Conservation (phyloP, 2,888 invertebrate species). For the Eulithis prunata region DNA sequence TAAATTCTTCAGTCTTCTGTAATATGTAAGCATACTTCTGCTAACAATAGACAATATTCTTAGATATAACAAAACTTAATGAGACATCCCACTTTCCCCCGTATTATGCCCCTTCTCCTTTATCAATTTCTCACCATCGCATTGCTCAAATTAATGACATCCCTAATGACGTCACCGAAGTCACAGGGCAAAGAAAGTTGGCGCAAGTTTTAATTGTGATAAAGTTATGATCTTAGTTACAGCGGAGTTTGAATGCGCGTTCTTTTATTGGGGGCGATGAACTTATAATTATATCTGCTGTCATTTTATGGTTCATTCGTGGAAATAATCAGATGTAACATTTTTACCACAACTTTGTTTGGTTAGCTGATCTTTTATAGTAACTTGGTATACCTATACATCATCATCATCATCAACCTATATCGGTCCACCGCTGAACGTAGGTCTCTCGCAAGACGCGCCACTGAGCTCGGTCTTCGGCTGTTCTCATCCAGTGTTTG, state of each 20-base stretch:
- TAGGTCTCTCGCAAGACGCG: no score
- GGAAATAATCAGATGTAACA: not conserved
- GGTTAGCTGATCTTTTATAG: no score
- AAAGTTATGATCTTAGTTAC: conserved; percentile 26
- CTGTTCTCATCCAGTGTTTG: no score
- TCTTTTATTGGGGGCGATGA: conserved; percentile 19
- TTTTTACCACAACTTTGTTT: not conserved
- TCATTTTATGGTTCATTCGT: not conserved
- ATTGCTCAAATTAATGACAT: conserved; percentile 24
- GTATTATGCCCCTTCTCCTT: not conserved
- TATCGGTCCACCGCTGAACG: no score
- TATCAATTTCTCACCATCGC: conserved; percentile 24
- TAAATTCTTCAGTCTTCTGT: no score
- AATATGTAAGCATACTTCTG: no score
- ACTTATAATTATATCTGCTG: conserved; percentile 3
- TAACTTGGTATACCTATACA: no score
- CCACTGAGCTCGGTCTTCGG: no score
- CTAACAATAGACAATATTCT: no score
- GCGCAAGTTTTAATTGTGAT: conserved; percentile 30
- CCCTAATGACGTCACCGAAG: conserved; percentile 29
- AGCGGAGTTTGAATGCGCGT: conserved; percentile 16
- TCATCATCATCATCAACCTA: no score
- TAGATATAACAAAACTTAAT: no score
- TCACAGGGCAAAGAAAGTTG: conserved; percentile 24
- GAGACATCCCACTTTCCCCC: no score